Evolutionary conservation across 2,888 invertebrate genomes (phyloP).

Genomic region (Melanotus villosus): DNA sequence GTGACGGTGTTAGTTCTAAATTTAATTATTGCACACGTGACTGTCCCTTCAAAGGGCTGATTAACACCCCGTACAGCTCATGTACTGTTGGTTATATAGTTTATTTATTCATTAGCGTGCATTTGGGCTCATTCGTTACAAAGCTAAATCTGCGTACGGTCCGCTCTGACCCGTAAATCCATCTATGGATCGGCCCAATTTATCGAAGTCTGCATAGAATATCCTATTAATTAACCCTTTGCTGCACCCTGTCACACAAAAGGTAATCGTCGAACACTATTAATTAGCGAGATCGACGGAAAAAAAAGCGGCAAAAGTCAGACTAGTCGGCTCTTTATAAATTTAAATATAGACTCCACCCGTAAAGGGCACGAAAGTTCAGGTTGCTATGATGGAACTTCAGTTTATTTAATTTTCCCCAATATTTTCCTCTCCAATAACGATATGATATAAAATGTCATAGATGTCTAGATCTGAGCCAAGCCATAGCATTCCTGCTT

Average conservation of each 20-base stretch:
- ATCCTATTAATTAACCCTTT: background rate
- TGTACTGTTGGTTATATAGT: slow-evolving; percentile 2
- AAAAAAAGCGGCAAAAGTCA: background rate
- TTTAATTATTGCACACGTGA: slow-evolving; percentile 31
- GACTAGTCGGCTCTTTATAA: background rate
- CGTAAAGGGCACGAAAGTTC: background rate
- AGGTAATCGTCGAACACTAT: background rate
- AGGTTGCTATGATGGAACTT: background rate
- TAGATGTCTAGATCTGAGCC: slow-evolving; percentile 47
- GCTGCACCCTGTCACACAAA: background rate
- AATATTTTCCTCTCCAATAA: slow-evolving; percentile 42
- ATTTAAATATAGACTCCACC: background rate
- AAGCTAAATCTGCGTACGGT: slow-evolving; percentile 5
- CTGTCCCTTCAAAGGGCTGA: slow-evolving; percentile 19
- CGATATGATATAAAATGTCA: slow-evolving; percentile 46
- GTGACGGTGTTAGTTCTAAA: slow-evolving; percentile 18
- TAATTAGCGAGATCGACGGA: slow-evolving; percentile 3
- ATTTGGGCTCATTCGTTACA: slow-evolving; percentile 15
- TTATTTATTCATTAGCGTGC: slow-evolving; percentile 23
- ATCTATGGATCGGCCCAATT: background rate
- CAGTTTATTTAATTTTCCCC: slow-evolving; percentile 39
- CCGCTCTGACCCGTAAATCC: slow-evolving; percentile 2
- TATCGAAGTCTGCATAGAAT: slow-evolving; percentile 1
- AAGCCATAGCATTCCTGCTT: slow-evolving; percentile 45
- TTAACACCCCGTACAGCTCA: slow-evolving; percentile 12